Base-by-base conservation (phyloP, 1,140 invertebrate genomes). In the Bombus pascuorum region DNA sequence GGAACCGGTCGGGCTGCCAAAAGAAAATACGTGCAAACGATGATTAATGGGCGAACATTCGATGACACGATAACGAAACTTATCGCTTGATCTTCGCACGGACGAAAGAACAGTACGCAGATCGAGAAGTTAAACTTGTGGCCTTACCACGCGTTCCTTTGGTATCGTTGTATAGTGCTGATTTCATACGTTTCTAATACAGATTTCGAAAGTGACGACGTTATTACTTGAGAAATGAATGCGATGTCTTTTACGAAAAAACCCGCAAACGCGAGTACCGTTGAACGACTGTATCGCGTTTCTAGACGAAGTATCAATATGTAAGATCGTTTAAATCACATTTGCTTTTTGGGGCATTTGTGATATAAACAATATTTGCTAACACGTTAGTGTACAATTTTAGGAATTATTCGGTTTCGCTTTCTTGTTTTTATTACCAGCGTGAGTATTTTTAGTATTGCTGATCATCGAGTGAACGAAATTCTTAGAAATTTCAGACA, bases 41-140 rank as follows among this genome's bases (percentile, higher is more conserved):
- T 88, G 86, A 88, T 87, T 85, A 87, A 88, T 87, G 81, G 71
- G 32, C 47, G 68, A 42, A 57, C 68, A 68, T 86, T 72, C 42
- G 83, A 86, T 88, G 79, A 66, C 74, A 57, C 79, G 83, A 82
- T 88, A 89, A 83, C 78, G 75, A 88, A 74, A 59, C 57, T 89
- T 86, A 89, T 89, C 87, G 25, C 42, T 42, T 3, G 37, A 72
- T 80, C 66, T 73, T 57, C 37, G 32, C 39, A 32, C 28, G 25
- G 59, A 18, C 32, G 42, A 75, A 89, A 66, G 57, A 80, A 80
- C 34, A 18, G 62, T 47, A n/a, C 37, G 18, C 42, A 34, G 75
- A 71, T 65, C 32, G 47, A 74, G 37, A 12, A 59, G 47, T 59
- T 44, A 59, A 34, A 62, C 37, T 78, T 77, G 39, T 70, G 87